Evolutionary conservation across 2,113 vertebrate species (phyloP).

Genomic region (Benitochromis conjunctus): DNA sequence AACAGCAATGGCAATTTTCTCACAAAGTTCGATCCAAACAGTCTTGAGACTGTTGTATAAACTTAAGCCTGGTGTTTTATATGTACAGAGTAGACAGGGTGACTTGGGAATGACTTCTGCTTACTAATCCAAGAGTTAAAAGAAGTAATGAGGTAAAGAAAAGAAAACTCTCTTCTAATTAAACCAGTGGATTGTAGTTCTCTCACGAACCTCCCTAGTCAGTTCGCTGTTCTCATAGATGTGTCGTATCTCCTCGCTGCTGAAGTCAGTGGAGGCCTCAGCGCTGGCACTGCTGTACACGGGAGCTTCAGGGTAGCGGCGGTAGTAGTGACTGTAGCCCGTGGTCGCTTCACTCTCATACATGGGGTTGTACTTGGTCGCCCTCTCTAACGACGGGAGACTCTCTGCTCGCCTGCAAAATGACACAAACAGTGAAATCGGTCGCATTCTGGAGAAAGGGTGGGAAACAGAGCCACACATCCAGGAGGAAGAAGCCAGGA

Average conservation of each 20-base stretch:
- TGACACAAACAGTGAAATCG: neutral
- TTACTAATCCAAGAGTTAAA: neutral
- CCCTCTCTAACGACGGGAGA: slow-evolving; percentile 83
- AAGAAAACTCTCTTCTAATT: neutral
- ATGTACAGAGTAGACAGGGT: neutral
- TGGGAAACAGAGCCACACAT: neutral
- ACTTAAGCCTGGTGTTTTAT: neutral
- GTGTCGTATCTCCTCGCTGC: slow-evolving; percentile 91
- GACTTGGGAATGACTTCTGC: neutral
- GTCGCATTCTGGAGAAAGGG: neutral
- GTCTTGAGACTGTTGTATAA: neutral
- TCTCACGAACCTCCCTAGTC: slow-evolving; percentile 82
- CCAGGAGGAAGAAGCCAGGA: neutral
- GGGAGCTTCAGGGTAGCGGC: slow-evolving; percentile 76
- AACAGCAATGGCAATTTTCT: neutral
- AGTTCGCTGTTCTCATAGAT: slow-evolving; percentile 92
- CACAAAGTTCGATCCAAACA: neutral
- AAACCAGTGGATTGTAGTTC: neutral
- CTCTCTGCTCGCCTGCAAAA: slow-evolving; percentile 78
- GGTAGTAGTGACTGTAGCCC: slow-evolving; percentile 81
- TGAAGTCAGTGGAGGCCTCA: slow-evolving; percentile 87
- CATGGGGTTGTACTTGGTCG: slow-evolving; percentile 89
- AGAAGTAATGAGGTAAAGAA: neutral
- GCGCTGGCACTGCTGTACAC: slow-evolving; percentile 80
- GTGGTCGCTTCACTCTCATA: slow-evolving; percentile 83